phyloP scores from a whole-genome alignment of 2,797 vertebrate species.

The Perodicticus potto region DNA sequence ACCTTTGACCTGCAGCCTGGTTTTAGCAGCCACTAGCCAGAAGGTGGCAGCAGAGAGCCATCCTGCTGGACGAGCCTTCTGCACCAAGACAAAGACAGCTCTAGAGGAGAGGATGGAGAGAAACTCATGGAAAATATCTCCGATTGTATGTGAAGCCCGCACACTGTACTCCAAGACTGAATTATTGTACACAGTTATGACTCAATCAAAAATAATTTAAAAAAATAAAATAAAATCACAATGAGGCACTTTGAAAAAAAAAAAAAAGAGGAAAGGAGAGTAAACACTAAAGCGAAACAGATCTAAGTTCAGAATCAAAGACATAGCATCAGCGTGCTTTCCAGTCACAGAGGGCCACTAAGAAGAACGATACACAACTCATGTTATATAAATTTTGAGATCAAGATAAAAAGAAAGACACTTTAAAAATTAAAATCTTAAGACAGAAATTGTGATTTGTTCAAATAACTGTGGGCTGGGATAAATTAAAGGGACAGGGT shows the following conservation, averaged over 20 bases:
- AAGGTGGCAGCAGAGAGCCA: constrained; percentile 82
- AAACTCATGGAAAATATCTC: background rate
- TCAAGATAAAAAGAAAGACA: background rate
- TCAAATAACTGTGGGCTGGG: background rate
- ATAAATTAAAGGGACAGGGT: background rate
- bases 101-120: background rate
- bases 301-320: background rate
- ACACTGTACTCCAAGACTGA: no score
- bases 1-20: background rate
- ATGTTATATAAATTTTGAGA: background rate
- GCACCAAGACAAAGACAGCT: background rate
- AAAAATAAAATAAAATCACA: no score
- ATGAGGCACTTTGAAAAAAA: no score
- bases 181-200: no score
- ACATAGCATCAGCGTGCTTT: background rate
- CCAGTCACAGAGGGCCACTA: background rate
- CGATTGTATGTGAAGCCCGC: no score
- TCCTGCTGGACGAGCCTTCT: background rate
- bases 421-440: constrained; percentile 27
- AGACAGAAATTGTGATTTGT: constrained; percentile 25
- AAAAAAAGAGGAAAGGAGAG: background rate
- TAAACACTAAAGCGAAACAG: background rate
- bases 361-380: background rate
- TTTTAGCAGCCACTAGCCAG: constrained; percentile 68
- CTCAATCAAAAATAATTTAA: no score